Conservation (phyloP, 2,797 vertebrate genomes). For the Valencia hispanica region DNA sequence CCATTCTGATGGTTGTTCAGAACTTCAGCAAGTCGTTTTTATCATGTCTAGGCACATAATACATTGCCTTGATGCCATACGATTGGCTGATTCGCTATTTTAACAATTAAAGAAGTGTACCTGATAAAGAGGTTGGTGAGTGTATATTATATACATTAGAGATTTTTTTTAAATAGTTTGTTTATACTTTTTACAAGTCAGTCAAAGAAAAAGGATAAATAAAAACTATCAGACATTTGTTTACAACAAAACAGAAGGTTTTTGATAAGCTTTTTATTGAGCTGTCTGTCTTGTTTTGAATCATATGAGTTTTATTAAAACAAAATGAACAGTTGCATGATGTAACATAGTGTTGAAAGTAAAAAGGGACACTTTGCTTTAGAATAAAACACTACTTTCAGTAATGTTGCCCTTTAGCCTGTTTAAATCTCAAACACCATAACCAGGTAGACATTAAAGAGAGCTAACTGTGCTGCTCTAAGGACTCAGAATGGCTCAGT, state of each 20-base stretch:
- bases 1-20: neutral
- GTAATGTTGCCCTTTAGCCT: neutral
- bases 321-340: neutral
- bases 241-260: neutral
- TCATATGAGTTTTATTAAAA: neutral
- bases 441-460: slow-evolving; percentile 11
- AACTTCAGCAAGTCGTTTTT: neutral
- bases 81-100: neutral
- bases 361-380: neutral
- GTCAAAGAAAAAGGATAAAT: neutral
- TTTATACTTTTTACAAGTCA: neutral
- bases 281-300: neutral
- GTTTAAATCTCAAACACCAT: slow-evolving; percentile 8
- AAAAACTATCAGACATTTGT: neutral
- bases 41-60: neutral
- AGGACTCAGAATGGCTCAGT: slow-evolving; percentile 18
- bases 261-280: neutral
- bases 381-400: neutral
- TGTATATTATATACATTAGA: neutral
- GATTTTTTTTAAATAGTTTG: too few relatives aligned
- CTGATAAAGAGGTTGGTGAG: neutral
- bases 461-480: slow-evolving; percentile 16
- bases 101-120: neutral
- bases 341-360: neutral
- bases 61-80: neutral